Evolutionary conservation across 2,113 vertebrate species (phyloP).

Genomic region (Todiramphus chloris): DNA sequence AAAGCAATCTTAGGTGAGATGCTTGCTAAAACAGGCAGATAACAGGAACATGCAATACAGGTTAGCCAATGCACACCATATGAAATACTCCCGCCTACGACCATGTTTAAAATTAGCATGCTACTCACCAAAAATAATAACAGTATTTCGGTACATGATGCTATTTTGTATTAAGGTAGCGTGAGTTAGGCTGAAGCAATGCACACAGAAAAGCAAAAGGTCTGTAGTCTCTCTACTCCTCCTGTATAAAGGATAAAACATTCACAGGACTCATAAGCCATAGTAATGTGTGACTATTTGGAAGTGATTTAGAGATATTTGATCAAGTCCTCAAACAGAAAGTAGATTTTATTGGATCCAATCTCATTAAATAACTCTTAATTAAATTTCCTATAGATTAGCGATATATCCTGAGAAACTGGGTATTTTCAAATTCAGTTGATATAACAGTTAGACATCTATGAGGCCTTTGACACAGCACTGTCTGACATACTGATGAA

Average conservation of each 20-base stretch:
- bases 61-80: neutral
- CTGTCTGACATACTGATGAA: neutral
- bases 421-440: neutral
- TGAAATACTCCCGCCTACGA: neutral
- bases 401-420: neutral
- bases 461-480: neutral
- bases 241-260: neutral
- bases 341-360: neutral
- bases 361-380: neutral
- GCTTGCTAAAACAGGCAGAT: conserved; percentile 5
- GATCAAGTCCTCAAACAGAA: neutral
- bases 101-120: conserved; percentile 1
- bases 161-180: neutral
- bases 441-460: neutral
- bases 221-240: neutral
- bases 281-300: neutral
- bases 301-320: neutral
- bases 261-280: neutral
- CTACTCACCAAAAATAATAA: conserved; percentile 16
- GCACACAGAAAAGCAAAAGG: neutral
- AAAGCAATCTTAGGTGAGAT: conserved; percentile 51
- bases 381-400: neutral
- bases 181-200: neutral
- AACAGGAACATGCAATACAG: neutral
- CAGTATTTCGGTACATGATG: neutral